Evolutionary conservation across 2,888 invertebrate genomes (phyloP).

Genomic region (Tipula unca): DNA sequence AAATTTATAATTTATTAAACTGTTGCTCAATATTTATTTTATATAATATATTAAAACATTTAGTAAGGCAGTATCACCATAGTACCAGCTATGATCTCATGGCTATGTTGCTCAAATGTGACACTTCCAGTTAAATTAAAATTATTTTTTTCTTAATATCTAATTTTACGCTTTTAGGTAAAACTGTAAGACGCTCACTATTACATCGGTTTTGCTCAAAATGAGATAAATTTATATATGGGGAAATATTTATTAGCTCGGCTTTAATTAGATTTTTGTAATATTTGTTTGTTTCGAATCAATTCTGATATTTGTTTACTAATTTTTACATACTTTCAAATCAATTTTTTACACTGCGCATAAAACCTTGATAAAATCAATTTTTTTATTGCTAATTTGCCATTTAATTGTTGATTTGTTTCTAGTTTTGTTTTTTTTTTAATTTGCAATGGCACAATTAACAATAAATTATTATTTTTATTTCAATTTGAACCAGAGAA

Average conservation of each 20-base stretch:
- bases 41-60: too few relatives aligned
- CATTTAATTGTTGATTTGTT: neutral
- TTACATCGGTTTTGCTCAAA: too few relatives aligned
- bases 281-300: neutral
- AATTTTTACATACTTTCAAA: neutral
- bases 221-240: too few relatives aligned
- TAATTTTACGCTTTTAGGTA: too few relatives aligned
- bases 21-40: too few relatives aligned
- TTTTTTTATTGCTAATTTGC: neutral
- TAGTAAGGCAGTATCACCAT: too few relatives aligned
- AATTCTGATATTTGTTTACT: neutral
- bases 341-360: neutral
- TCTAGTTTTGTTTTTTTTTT: neutral
- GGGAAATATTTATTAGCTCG: neutral
- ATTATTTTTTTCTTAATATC: too few relatives aligned
- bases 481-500: neutral
- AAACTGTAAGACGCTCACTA: too few relatives aligned
- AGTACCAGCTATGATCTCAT: too few relatives aligned
- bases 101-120: too few relatives aligned
- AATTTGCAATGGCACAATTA: neutral
- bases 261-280: neutral
- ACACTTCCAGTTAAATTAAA: too few relatives aligned
- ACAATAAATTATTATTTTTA: neutral
- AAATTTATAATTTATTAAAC: too few relatives aligned
- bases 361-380: neutral